Evolutionary conservation across 2,113 vertebrate genomes (phyloP).

Genomic region (Sturnira hondurensis): DNA sequence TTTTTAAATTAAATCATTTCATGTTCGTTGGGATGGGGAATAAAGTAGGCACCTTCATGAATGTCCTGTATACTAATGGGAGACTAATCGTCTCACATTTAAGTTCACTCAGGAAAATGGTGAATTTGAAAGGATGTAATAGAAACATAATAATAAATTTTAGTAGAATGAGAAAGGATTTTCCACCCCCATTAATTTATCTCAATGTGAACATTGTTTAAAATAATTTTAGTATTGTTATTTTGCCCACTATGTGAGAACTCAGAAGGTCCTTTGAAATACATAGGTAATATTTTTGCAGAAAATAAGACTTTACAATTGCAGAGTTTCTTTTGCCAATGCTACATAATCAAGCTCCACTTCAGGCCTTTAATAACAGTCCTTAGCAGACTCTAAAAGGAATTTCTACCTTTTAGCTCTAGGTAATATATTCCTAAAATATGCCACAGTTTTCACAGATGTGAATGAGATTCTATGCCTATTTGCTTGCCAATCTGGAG

Average conservation of each 20-base stretch:
- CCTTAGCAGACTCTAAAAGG: background rate
- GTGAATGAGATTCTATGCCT: background rate
- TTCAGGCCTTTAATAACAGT: background rate
- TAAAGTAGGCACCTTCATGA: background rate
- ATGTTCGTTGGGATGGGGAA: background rate
- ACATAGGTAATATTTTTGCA: constrained; percentile 10
- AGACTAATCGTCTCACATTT: background rate
- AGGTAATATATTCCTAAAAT: background rate
- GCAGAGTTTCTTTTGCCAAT: background rate
- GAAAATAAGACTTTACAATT: background rate
- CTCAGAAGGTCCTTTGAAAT: constrained; percentile 24
- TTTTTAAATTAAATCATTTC: constrained; percentile 19
- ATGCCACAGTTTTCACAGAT: background rate
- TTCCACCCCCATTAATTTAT: background rate
- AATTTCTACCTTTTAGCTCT: constrained; percentile 12
- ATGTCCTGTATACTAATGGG: background rate
- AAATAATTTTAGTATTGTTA: constrained; percentile 17
- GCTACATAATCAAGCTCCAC: background rate
- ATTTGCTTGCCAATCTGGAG: background rate
- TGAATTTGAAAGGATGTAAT: background rate
- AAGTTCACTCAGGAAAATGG: background rate
- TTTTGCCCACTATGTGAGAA: background rate
- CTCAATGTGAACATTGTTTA: constrained; percentile 24
- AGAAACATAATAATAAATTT: background rate
- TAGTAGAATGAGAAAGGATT: constrained; percentile 10